Base-by-base conservation (phyloP, 2,113 vertebrate species). In the Anarhynchus alexandrinus region DNA sequence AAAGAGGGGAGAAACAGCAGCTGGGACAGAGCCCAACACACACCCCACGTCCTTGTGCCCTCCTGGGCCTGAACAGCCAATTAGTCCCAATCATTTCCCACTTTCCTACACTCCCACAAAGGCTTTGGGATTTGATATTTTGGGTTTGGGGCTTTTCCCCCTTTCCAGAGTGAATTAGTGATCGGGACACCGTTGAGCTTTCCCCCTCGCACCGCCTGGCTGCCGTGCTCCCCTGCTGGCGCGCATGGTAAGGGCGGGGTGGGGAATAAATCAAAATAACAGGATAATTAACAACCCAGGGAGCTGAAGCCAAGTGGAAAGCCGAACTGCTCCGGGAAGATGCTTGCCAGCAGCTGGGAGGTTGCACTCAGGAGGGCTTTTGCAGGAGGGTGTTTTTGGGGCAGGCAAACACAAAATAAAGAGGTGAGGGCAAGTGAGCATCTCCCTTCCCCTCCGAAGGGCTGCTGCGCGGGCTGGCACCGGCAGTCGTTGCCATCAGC, bases 211-310 rank as follows among this genome's bases (percentile, higher is more conserved):
- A 25, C 49, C 49, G 1, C 3, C 54, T 57, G 88, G 64, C 59
- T 85, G 86, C 40, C 5, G 4, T 15, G 32, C 59, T 82, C 65
- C 59, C 54, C 58, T 25, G 49, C 32, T 36, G 72, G 62, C 74
- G 23, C 3, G 0, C n/a, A 64, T n/a, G 22, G 29, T 47, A 47
- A 36, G 30, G 15, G 49, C 22, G 16, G 19, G 57, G 36, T 54
- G 19, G 36, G 65, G 19, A 90, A 61, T 52, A 90, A 95, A 88
- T 90, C 36, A 92, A 69, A 95, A 27, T 70, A 86, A 34, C 18
- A 18, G 36, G 21, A 66, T 86, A 74, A 92, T 84, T 87, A 90
- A 92, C 10, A 8, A 72, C 6, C 29, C 43, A 36, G 52, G 25
- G 42, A 54, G 21, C 0, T 59, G 69, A 90, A 94, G 65, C 25